Evolutionary conservation across 2,888 invertebrate genomes (phyloP), one percentile per base, ranked within the genome.

Genomic region (Alcis repandata): DNA sequence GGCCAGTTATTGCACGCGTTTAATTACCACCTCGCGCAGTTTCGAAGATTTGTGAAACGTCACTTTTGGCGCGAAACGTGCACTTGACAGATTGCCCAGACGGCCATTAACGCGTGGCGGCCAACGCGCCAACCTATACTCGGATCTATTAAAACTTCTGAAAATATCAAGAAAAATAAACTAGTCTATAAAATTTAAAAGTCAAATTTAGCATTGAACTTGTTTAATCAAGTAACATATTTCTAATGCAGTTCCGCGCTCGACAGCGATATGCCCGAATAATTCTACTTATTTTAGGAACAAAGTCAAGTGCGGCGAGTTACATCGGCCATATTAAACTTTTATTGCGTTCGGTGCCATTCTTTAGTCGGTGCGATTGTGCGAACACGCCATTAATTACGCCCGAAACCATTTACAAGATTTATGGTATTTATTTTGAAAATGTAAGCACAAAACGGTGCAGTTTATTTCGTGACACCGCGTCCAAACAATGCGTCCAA

Each of bases 1-100:
- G 88, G 84, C 83, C 89, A 88, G 89, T 89, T 89, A 90, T 89
- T 89, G 89, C 91, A 82, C 85, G 87, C 87, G 84, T 88, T 88
- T 91, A 91, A 91, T 92, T 90, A 89, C 88, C 78, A 79, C 77
- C 77, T 77, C 82, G 79, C 84, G 86, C 88, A 87, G 86, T 90
- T 87, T 86, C 84, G 82, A 87, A 86, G 88, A 90, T 91, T 90
- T 90, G 89, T 88, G 84, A 84, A 86, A 87, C 84, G 86, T 88
- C 87, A 87, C 81, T 88, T 89, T 88, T 86, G 87, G 87, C 90
- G 89, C 86, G 86, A 70, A 72, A 74, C 51, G 51, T 81, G 80
- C 80, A 79, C 79, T 85, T 87, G 87, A 88, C 84, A 86, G 83
- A 87, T 87, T 71, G 77, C 80, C 81, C 74, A 69, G 73, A 73